Evolutionary conservation across 2,113 vertebrate species (phyloP).

Genomic region (Vimba vimba): DNA sequence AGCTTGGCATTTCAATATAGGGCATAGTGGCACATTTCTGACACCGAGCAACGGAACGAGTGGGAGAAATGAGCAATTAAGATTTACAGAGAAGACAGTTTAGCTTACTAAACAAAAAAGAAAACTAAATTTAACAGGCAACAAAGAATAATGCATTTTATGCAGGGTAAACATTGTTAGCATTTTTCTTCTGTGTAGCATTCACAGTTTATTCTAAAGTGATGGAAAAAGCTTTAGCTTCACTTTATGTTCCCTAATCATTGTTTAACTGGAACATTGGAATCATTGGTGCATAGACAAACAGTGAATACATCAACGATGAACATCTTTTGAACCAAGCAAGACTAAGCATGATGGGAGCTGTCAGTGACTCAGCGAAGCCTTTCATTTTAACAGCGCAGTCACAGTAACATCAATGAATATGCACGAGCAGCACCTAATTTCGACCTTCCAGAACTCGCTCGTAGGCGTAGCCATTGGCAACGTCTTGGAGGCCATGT

Average conservation of each 20-base stretch:
- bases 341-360: conserved; percentile 19
- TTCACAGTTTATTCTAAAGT: not conserved
- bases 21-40: conserved; percentile 17
- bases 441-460: not conserved
- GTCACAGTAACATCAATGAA: not conserved
- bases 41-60: not conserved
- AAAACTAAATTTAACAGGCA: not conserved
- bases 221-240: not conserved
- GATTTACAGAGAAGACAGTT: not conserved
- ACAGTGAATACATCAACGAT: not conserved
- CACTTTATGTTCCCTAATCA: conserved; percentile 18
- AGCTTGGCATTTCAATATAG: conserved; percentile 32
- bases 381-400: conserved; percentile 6
- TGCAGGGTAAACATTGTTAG: not conserved
- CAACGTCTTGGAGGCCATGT: conserved; percentile 2
- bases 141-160: not conserved
- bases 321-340: conserved; percentile 7
- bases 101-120: not conserved
- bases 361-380: conserved; percentile 6
- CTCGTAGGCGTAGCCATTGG: not conserved
- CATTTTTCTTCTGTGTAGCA: conserved; percentile 6
- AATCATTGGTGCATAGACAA: conserved; percentile 10
- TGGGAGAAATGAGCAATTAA: conserved; percentile 25
- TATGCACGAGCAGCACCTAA: not conserved
- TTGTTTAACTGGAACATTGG: not conserved